Percentiles rank a stretch among this genome's conserved stretches.
phyloP scores from a whole-genome alignment of 2,888 invertebrate species.

The Emmelina monodactyla region DNA sequence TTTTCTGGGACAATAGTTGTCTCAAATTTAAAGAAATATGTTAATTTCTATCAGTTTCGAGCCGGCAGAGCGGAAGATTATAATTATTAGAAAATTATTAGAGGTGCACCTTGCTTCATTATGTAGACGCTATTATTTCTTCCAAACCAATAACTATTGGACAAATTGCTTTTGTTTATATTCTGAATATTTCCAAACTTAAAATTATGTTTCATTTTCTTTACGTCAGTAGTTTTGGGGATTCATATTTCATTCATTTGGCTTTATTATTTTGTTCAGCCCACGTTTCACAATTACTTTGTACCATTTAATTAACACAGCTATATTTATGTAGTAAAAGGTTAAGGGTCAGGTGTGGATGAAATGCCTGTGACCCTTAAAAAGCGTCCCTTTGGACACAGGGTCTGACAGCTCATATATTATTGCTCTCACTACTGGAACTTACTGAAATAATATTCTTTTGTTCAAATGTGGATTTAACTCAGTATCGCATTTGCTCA shows the following conservation, averaged over 20 bases:
- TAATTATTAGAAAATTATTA: slow-evolving; percentile 55
- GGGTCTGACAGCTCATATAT: slow-evolving; percentile 1
- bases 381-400: neutral
- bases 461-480: slow-evolving; percentile 18
- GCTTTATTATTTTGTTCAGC: no score
- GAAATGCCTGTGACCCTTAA: slow-evolving; percentile 17
- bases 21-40: slow-evolving; percentile 58
- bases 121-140: slow-evolving; percentile 11
- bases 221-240: no score
- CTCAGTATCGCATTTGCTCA: no score
- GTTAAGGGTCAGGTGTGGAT: slow-evolving; percentile 24
- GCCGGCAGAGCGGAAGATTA: slow-evolving; percentile 55
- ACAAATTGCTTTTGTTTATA: no score
- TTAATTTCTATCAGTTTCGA: slow-evolving; percentile 56
- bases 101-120: slow-evolving; percentile 34
- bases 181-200: no score
- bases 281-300: no score
- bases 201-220: no score
- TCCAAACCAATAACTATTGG: slow-evolving; percentile 23
- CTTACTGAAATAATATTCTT: slow-evolving; percentile 2
- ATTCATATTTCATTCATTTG: no score
- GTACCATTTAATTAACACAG: neutral
- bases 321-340: neutral
- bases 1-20: slow-evolving; percentile 56
- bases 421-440: no score